These are phyloP conservation scores for Aulostomus chinensis DNA, from an alignment of 2,797 vertebrate species.

Conservation along the genomic window DNA sequence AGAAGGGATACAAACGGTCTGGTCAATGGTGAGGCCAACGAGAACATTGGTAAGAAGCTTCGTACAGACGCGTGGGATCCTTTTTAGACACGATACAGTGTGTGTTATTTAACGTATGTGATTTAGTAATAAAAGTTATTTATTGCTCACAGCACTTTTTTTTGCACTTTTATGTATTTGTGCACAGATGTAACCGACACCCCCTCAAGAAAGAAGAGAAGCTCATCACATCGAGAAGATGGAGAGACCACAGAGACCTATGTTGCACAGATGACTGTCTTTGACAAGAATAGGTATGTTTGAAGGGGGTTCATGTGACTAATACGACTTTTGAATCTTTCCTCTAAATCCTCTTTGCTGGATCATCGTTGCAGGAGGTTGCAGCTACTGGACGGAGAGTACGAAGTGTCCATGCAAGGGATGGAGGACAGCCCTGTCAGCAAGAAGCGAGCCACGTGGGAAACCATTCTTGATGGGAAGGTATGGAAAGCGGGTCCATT, in stretches of 20 bases:
- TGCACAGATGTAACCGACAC: constrained; percentile 89
- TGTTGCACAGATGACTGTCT: constrained; percentile 97
- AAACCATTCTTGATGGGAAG: constrained; percentile 98
- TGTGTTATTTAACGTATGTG: too few relatives aligned
- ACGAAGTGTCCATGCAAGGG: constrained; percentile 99
- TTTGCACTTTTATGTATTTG: constrained; percentile 4
- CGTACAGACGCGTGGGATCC: too few relatives aligned
- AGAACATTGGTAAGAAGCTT: constrained; percentile 89
- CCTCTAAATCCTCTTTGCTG: too few relatives aligned
- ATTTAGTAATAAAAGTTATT: too few relatives aligned
- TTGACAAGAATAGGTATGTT: constrained; percentile 94
- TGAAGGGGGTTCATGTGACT: neutral
- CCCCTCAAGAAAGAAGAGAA: constrained; percentile 87
- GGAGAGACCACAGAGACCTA: constrained; percentile 89
- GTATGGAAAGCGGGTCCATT: constrained; percentile 58
- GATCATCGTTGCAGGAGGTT: constrained; percentile 86
- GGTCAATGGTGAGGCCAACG: constrained; percentile 93
- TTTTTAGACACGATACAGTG: too few relatives aligned
- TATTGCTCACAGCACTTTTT: neutral
- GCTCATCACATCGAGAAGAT: constrained; percentile 88
- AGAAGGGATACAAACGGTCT: constrained; percentile 90
- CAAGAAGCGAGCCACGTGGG: constrained; percentile 99
- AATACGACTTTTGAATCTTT: too few relatives aligned
- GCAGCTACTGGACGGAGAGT: constrained; percentile 97
- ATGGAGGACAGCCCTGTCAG: constrained; percentile 97